Percentiles rank a stretch among this genome's conserved stretches.
phyloP scores from a whole-genome alignment of 2,797 vertebrate species.

The Peromyscus aztecus region DNA sequence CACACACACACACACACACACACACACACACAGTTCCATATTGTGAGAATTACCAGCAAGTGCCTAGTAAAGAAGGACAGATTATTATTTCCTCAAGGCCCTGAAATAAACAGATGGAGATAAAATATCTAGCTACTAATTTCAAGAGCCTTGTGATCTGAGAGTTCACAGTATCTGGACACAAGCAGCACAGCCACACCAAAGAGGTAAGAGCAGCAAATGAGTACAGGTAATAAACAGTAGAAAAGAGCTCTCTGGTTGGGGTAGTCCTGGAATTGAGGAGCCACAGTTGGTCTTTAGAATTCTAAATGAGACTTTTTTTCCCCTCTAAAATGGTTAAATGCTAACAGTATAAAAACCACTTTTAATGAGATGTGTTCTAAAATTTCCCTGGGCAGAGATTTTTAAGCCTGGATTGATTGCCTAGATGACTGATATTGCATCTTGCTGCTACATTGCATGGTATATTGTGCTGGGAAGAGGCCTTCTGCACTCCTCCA shows the following conservation, averaged over 20 bases:
- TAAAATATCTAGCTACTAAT: not conserved
- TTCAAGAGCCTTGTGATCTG: not conserved
- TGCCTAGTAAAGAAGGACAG: not conserved
- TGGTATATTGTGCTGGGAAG: not conserved
- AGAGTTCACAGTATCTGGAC: not conserved
- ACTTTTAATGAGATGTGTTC: not conserved
- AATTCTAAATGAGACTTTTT: not conserved
- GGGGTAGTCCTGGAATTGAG: not conserved
- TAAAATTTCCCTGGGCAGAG: not conserved
- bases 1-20: not conserved
- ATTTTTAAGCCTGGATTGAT: conserved; percentile 38
- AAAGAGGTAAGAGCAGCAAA: conserved; percentile 26
- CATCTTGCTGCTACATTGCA: not conserved
- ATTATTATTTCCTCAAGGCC: not conserved
- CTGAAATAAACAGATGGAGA: conserved; percentile 1
- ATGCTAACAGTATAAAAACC: not conserved
- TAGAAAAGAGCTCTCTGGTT: not conserved
- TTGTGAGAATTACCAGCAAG: not conserved
- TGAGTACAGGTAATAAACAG: not conserved
- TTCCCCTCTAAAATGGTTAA: not conserved
- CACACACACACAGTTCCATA: not conserved
- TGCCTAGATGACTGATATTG: not conserved
- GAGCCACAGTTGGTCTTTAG: not conserved
- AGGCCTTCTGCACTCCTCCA: conserved; percentile 2
- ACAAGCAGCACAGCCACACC: conserved; percentile 10